A percentile compares a stretch with the other conserved stretches of the same genome.
Conservation (phyloP, 2,113 vertebrate genomes). For the Periophthalmus modestus region DNA sequence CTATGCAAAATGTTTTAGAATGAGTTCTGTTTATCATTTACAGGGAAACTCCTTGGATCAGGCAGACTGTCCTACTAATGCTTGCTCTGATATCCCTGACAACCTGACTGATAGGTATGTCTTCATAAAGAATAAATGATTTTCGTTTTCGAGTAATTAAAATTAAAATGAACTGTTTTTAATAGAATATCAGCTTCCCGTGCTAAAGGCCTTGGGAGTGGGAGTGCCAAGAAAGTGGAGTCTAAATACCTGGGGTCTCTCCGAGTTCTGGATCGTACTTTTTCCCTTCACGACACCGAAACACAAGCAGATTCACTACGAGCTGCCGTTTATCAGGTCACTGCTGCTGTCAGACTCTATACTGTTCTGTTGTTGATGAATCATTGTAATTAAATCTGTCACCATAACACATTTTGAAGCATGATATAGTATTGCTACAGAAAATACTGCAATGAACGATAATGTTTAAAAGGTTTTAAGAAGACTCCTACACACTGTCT, state of each 20-base stretch:
- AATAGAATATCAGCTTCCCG: constrained; percentile 53
- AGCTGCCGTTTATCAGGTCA: constrained; percentile 91
- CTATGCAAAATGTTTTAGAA: neutral
- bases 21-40: constrained; percentile 5
- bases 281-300: constrained; percentile 65
- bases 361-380: too few species aligned
- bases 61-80: constrained; percentile 11
- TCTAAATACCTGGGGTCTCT: constrained; percentile 86
- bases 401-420: too few species aligned
- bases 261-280: constrained; percentile 83
- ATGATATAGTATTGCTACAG: too few species aligned
- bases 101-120: constrained; percentile 40
- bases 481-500: too few species aligned
- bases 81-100: constrained; percentile 18
- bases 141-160: neutral
- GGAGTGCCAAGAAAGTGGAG: constrained; percentile 57
- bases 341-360: neutral
- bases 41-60: constrained; percentile 43
- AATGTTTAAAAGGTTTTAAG: too few species aligned
- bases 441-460: too few species aligned
- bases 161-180: constrained; percentile 1
- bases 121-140: neutral
- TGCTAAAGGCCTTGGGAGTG: constrained; percentile 42
- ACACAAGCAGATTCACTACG: constrained; percentile 80
- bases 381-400: too few species aligned